A percentile compares a stretch with the other conserved stretches of the same genome.
These are phyloP conservation scores for Sarcophaga bullata DNA, from an alignment of 1,140 invertebrate genomes.

Conservation along the genomic window DNA sequence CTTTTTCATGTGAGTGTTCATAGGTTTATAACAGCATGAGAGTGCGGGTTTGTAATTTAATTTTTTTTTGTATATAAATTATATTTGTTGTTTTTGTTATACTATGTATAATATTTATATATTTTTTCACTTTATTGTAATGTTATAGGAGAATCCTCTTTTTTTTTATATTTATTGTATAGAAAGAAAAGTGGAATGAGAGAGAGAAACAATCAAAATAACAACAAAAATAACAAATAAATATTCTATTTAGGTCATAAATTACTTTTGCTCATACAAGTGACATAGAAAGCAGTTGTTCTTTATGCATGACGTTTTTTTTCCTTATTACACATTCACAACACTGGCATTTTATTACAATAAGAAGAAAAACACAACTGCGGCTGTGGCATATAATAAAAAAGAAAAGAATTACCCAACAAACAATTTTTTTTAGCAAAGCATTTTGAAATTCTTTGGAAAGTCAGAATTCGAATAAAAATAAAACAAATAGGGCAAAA, in stretches of 20 bases:
- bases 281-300: too few relatives aligned
- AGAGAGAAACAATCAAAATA: background rate
- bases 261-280: constrained; percentile 7
- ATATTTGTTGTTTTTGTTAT: too few relatives aligned
- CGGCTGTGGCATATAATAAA: too few relatives aligned
- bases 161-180: background rate
- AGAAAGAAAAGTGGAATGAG: constrained; percentile 14
- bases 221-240: background rate
- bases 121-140: constrained; percentile 6
- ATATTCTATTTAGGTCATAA: constrained; percentile 30
- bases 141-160: constrained; percentile 7
- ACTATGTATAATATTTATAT: background rate
- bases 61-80: background rate
- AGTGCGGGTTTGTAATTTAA: background rate
- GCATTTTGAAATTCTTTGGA: too few relatives aligned
- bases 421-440: background rate
- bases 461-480: too few relatives aligned
- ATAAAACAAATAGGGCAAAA: too few relatives aligned
- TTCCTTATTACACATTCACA: too few relatives aligned
- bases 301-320: too few relatives aligned
- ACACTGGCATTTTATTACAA: too few relatives aligned
- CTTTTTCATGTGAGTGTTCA: background rate
- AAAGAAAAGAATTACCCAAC: background rate
- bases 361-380: too few relatives aligned
- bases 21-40: background rate